Conservation (phyloP, 2,113 vertebrate genomes). For the Stegastes partitus region DNA sequence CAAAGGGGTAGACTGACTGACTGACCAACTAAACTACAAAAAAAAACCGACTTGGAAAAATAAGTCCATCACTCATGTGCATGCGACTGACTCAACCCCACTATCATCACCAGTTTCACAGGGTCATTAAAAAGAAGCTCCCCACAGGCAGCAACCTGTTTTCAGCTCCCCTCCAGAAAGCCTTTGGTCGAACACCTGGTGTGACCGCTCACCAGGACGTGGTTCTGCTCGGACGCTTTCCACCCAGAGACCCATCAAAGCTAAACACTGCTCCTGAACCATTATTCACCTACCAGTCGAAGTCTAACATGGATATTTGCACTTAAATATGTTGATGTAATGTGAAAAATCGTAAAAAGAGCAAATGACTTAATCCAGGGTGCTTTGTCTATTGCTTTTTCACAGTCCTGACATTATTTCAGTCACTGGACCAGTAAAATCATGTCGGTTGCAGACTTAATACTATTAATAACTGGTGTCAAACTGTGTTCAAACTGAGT, state of each 20-base stretch:
- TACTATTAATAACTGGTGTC: conserved; percentile 27
- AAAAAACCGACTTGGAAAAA: too few relatives aligned
- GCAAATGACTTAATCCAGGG: conserved; percentile 45
- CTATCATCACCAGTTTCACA: too few relatives aligned
- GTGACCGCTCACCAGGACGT: conserved; percentile 34
- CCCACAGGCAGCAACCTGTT: background rate
- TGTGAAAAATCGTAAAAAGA: conserved; percentile 33
- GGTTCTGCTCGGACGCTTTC: conserved; percentile 36
- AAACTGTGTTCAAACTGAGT: conserved; percentile 15
- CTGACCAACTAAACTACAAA: too few relatives aligned
- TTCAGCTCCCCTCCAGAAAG: background rate
- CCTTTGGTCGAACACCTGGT: background rate
- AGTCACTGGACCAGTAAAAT: conserved; percentile 50
- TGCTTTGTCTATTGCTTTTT: conserved; percentile 28
- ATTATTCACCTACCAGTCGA: conserved; percentile 39
- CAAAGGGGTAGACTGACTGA: too few relatives aligned
- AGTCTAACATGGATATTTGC: conserved; percentile 48
- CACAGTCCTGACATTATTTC: conserved; percentile 47
- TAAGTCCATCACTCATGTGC: too few relatives aligned
- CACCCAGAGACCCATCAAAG: conserved; percentile 45
- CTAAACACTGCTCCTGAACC: conserved; percentile 43
- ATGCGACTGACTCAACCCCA: too few relatives aligned
- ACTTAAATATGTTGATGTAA: conserved; percentile 54
- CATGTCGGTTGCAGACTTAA: conserved; percentile 41
- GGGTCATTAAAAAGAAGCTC: background rate